phyloP scores from a whole-genome alignment of 2,113 vertebrate genomes.

The Lamprotornis superbus region DNA sequence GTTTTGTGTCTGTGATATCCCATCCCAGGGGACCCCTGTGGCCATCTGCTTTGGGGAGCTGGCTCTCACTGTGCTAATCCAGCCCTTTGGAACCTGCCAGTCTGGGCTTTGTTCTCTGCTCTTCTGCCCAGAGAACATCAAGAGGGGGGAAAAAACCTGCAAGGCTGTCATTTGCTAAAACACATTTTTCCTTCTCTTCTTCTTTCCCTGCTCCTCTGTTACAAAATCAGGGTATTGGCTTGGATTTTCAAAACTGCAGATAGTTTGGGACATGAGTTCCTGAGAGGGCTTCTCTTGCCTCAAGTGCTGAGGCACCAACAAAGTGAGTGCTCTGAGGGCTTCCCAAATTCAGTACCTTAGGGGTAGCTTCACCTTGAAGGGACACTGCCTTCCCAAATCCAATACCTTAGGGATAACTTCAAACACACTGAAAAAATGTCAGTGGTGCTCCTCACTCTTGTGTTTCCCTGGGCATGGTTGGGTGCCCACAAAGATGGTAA shows the following conservation, averaged over 20 bases:
- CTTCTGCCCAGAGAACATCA: background rate
- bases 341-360: background rate
- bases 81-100: background rate
- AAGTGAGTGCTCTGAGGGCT: background rate
- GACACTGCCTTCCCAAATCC: background rate
- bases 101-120: background rate
- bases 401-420: too few species aligned
- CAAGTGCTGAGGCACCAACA: background rate
- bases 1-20: background rate
- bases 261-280: background rate
- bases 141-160: accelerated
- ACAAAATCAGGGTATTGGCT: background rate
- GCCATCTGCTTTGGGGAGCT: slow-evolving; percentile 30
- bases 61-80: background rate
- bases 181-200: too few species aligned
- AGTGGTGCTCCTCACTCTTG: background rate
- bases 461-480: background rate
- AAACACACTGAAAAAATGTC: background rate
- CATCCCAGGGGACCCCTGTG: background rate
- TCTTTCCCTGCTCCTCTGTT: accelerated
- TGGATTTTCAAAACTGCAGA: background rate
- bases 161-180: accelerated
- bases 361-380: background rate
- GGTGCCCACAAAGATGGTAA: background rate
- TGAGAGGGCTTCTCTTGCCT: background rate